Evolutionary conservation across 2,797 vertebrate genomes (phyloP).

Genomic region (Pangasius krempfi): DNA sequence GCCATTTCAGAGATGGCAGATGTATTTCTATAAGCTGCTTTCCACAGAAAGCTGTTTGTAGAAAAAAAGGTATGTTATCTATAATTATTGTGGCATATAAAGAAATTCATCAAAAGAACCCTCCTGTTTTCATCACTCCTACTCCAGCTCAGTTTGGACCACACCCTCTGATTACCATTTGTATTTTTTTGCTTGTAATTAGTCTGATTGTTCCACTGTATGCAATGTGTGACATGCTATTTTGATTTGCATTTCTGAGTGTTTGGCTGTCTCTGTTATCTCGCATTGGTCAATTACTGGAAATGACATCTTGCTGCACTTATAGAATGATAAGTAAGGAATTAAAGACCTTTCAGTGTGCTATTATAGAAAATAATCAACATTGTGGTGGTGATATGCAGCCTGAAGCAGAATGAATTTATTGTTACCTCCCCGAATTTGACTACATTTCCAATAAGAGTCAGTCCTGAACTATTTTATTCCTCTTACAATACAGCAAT

Average conservation of each 20-base stretch:
- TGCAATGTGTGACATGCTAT: not conserved
- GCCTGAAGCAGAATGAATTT: not conserved
- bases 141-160: not conserved
- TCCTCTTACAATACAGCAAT: not conserved
- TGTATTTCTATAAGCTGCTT: conserved; percentile 3
- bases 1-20: not conserved
- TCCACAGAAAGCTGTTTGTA: not conserved
- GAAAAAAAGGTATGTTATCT: not conserved
- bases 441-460: not conserved
- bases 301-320: not conserved
- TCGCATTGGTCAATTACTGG: not conserved
- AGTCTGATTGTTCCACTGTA: not conserved
- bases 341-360: too few species aligned
- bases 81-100: not conserved
- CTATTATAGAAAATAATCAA: not conserved
- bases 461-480: not conserved
- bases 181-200: not conserved
- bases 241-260: not conserved
- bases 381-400: not conserved
- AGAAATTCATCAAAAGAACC: not conserved
- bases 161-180: not conserved
- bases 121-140: not conserved
- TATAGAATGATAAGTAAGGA: not conserved
- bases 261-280: not conserved
- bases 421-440: not conserved